Evolutionary conservation across 2,888 invertebrate species (phyloP), one percentile per base, ranked within the genome.

Genomic region (Anoplius nigerrimus): DNA sequence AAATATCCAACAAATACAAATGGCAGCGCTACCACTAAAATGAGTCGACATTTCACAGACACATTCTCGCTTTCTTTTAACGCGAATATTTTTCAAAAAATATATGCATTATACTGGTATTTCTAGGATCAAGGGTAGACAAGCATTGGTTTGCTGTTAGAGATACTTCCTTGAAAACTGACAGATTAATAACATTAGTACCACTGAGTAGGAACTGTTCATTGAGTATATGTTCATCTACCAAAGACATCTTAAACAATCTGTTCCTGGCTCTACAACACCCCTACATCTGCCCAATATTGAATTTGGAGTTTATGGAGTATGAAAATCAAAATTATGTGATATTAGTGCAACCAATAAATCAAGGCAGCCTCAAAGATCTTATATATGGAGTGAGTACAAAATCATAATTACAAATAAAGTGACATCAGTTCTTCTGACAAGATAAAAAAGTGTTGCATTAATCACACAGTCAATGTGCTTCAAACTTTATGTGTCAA

Each of bases 131-230:
- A 48, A 92, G 97, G 62, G 91, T 94, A 61, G 95, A 95, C 89
- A 97, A 97, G 88, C 94, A 96, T 88, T 98, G 97, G 97, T 97
- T 97, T 88, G 92, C 95, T 24, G 94, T 97, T 69, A 93, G 93
- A 83, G 97, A 97, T 89, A 93, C 93, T 79, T 93, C 94, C 59
- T 91, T 94, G 70, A 94, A 94, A 87, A 94, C 95, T 0, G 94
- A 95, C 85, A 91, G 95, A 77, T 90, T 96, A 56, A 90, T 96
- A 71, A 94, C 94, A 21, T 89, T 95, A 89, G 93, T 93, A 85
- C 93, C 92, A 2, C 83, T 93, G 61, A 92, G 91, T 63, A 90
- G 90, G 80, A 91, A 91, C 78, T 93, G 94, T 80, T 92, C 94
- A 0, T 91, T 95, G 78, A 93, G 93, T 78, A 92, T 92, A 75